phyloP scores from a whole-genome alignment of 2,797 vertebrate genomes.

The Simalia tracyae region DNA sequence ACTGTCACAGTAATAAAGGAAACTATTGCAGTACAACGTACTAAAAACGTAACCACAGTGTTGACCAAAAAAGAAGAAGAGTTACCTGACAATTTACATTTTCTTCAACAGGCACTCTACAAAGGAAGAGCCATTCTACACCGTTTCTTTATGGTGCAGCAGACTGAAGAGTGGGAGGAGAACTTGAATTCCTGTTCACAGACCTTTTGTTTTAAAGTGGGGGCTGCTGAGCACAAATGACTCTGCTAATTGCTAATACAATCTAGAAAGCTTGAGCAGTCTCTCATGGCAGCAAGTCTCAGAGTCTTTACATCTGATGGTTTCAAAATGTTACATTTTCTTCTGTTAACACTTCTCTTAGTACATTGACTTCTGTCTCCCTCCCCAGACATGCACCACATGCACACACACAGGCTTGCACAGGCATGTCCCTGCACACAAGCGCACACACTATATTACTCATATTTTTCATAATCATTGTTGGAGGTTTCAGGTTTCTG shows the following conservation, averaged over 20 bases:
- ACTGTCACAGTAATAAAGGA: neutral
- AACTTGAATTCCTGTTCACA: slow-evolving; percentile 20
- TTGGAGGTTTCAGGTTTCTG: neutral
- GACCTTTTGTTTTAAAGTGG: slow-evolving; percentile 31
- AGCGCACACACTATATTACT: neutral
- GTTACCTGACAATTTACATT: slow-evolving; percentile 9
- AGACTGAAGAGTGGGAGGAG: slow-evolving; percentile 10
- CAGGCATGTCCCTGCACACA: neutral
- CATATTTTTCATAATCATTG: neutral
- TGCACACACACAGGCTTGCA: neutral
- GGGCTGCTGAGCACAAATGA: slow-evolving; percentile 22
- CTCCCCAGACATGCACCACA: neutral
- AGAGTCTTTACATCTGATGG: neutral
- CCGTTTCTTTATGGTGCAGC: slow-evolving; percentile 18
- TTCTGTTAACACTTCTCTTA: neutral
- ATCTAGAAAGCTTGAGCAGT: neutral
- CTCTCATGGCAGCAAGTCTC: slow-evolving; percentile 1
- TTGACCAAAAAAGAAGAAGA: neutral
- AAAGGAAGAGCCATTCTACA: slow-evolving; percentile 13
- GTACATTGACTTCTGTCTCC: neutral
- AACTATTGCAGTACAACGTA: neutral
- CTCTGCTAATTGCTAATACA: neutral
- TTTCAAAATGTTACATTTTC: neutral
- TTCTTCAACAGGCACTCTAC: neutral
- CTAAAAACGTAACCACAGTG: neutral